Conservation (phyloP, 2,888 invertebrate genomes). For the Odontomyia ornata region DNA sequence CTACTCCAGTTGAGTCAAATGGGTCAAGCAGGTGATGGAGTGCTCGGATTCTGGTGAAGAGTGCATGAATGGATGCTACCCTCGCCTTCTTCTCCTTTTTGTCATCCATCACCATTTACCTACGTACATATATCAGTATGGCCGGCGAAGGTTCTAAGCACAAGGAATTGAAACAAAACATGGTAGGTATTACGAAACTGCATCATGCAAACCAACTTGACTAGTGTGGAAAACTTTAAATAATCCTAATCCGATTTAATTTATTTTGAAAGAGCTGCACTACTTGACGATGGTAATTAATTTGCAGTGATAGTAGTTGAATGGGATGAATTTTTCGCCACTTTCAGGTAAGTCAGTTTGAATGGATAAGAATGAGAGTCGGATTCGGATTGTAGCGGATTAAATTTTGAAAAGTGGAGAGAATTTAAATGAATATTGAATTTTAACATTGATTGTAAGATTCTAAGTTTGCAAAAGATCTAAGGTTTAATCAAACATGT, state of each 20-base stretch:
- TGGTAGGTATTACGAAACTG: background rate
- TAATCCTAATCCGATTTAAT: slow-evolving; percentile 43
- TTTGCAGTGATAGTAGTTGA: slow-evolving; percentile 34
- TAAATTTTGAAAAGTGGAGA: background rate
- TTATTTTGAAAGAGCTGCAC: slow-evolving; percentile 42
- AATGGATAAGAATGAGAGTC: background rate
- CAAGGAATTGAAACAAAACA: background rate
- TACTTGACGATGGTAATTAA: slow-evolving; percentile 37
- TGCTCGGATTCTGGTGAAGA: slow-evolving; percentile 31
- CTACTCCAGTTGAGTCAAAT: slow-evolving; percentile 27
- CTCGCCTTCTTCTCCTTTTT: background rate
- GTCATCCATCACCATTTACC: background rate
- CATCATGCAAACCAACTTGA: background rate
- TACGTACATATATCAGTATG: background rate
- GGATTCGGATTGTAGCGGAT: background rate
- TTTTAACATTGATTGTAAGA: too few species aligned
- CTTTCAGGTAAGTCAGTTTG: background rate
- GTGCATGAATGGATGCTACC: slow-evolving; percentile 30
- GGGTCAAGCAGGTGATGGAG: slow-evolving; percentile 44
- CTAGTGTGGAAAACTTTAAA: slow-evolving; percentile 43
- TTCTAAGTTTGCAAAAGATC: too few species aligned
- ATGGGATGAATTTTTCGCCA: slow-evolving; percentile 7
- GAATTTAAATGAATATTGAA: background rate
- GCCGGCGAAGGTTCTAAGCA: background rate
- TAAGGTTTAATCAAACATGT: too few species aligned